phyloP scores from a whole-genome alignment of 2,797 vertebrate genomes.

The Acrocephalus scirpaceus region DNA sequence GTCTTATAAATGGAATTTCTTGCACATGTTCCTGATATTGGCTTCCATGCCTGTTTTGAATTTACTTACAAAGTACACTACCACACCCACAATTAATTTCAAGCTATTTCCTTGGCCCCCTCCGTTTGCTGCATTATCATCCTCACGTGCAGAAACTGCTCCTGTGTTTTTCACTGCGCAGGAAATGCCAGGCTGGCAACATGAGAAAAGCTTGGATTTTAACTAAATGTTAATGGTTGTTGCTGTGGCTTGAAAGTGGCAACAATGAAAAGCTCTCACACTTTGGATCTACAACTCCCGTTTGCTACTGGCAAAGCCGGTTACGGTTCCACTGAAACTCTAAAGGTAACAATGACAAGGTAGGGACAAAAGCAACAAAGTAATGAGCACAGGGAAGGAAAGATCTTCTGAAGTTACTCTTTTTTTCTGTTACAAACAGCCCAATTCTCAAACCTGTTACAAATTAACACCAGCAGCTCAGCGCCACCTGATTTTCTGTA shows the following conservation, averaged over 20 bases:
- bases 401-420: background rate
- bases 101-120: constrained; percentile 29
- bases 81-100: constrained; percentile 51
- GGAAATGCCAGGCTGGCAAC: constrained; percentile 33
- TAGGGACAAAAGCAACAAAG: background rate
- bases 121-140: constrained; percentile 37
- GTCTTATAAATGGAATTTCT: constrained; percentile 48
- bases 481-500: background rate
- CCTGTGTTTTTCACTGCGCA: background rate
- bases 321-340: background rate
- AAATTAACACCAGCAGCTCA: background rate
- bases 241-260: background rate
- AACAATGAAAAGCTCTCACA: background rate
- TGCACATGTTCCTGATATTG: constrained; percentile 32
- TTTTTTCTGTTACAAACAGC: background rate
- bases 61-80: constrained; percentile 47
- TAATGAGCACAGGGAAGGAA: background rate
- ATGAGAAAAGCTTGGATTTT: background rate
- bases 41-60: constrained; percentile 47
- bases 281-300: background rate
- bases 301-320: background rate
- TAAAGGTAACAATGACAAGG: background rate
- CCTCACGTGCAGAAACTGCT: constrained; percentile 23
- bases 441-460: background rate
- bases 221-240: background rate